Base-by-base conservation (phyloP, 2,797 vertebrate genomes). In the Basileuterus tristriatus region DNA sequence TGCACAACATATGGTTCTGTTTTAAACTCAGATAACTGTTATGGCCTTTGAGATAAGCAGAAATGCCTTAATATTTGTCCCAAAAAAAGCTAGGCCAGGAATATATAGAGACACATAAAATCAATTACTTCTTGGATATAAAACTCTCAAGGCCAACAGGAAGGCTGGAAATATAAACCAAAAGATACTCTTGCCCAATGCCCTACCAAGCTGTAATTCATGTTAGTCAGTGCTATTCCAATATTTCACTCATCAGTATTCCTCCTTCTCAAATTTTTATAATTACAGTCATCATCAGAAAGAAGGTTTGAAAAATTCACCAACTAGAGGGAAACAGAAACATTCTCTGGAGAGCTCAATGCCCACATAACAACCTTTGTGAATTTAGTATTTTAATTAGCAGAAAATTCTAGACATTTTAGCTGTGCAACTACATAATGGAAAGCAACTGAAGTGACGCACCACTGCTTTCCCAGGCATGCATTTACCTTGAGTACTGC, bases 251-350 rank as follows among this genome's bases (percentile, higher is more conserved):
- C 87, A 96, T 95, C 93, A 96, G 92, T 91, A 96, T 96, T 94
- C 93, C 87, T 94, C 93, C 93, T 96, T 94, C 96, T 96, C 90
- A 96, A 84, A 79, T 87, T 94, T 91, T 94, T 95, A 80, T 94
- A 90, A 95, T 96, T 96, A 94, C 47, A 94, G 92, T 77, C 75
- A 95, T 93, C 83, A 87, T 92, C 87, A 95, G 41, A 91, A 93
- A 47, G 53, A 84, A 80, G 78, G 92, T 79, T 86, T 92, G 67
- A 97, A 93, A 91, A 94, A 92, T 68, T 68, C 89, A 89, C 80
- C 74, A 94, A 85, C 68, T 68, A 84, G 56, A 75, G 53, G 60
- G 74, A 94, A 95, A 96, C 62, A 90, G 52, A 91, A 94, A 82
- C 80, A 79, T 77, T 94, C 89, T 89, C 92, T 64, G 37, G 92